These are phyloP conservation scores for Holcopasites calliopsidis DNA, from an alignment of 1,140 invertebrate species.

Conservation along the genomic window DNA sequence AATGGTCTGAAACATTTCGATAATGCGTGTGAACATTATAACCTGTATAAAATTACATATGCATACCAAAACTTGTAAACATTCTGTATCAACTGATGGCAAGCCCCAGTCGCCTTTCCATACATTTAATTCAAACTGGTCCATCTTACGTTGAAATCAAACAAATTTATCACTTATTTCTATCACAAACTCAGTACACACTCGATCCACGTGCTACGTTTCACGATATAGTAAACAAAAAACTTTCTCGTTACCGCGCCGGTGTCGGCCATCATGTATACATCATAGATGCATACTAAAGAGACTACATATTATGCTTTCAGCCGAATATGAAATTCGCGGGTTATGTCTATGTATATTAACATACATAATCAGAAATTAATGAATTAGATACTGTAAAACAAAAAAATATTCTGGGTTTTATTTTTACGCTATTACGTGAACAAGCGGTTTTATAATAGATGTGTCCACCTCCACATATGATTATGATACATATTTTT, in stretches of 20 bases:
- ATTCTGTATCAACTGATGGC: constrained; percentile 89
- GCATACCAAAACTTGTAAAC: constrained; percentile 88
- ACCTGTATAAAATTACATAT: constrained; percentile 76
- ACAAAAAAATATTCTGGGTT: no score
- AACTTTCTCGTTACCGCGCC: not conserved
- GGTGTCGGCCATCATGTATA: not conserved
- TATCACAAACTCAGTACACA: not conserved
- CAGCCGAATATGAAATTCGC: no score
- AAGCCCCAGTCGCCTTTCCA: constrained; percentile 92
- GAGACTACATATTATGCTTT: no score
- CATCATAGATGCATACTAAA: no score
- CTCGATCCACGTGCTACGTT: not conserved
- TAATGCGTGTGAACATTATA: constrained; percentile 7
- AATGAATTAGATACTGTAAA: no score
- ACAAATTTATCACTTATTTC: not conserved
- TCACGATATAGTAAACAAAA: constrained; percentile 2
- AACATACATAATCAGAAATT: no score
- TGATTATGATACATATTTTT: no score
- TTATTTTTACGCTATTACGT: no score
- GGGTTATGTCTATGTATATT: no score
- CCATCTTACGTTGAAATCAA: constrained; percentile 19
- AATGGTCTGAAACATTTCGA: no score
- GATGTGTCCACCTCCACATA: no score
- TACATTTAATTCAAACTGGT: constrained; percentile 82
- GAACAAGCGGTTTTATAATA: no score